Evolutionary conservation across 2,113 vertebrate species (phyloP), one percentile per base, ranked within the genome.

Genomic region (Acanthisitta chloris): DNA sequence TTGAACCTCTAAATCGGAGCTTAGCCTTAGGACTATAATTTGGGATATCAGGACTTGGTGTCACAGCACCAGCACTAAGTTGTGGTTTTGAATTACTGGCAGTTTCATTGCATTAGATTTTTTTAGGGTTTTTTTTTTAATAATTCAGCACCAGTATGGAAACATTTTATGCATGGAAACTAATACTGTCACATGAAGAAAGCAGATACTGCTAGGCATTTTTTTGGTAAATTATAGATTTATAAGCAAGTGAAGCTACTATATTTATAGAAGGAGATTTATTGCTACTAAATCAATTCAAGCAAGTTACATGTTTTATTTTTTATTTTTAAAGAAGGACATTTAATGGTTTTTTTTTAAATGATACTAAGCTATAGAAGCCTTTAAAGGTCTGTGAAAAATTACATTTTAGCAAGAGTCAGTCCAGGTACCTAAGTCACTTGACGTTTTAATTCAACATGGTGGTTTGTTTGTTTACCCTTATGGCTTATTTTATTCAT

Each of bases 401-500:
- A 12, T 10, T 46, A 6, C 13, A 12, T 90, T 87, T 72, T 38
- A 34, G 9, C 1, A 2, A 62, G 29, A 70, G 26, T 73, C 54
- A 45, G 15, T 57, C n/a, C 43, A 59, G 77, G 76, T 93, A 86
- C 31, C 34, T 25, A 54, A 83, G 62, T 92, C 43, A 57, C 43
- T 57, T 84, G 69, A 83, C 31, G 79, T 90, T 90, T 92, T 83
- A 33, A 55, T 86, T 84, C 57, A 36, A 4, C 45, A 11, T 24
- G 25, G 73, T 87, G 40, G 28, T 45, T 94, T 9, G 26, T 74
- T 86, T 74, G 67, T 76, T 95, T 92, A 84, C 43, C 31, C 36
- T 83, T 76, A 78, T 81, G 54, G 73, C 48, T 94, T 89, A 52
- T 72, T 92, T 92, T 89, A 92, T 84, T 79, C 55, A 88, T 91